phyloP scores from a whole-genome alignment of 2,797 vertebrate genomes.

The Fistularia tabacaria region DNA sequence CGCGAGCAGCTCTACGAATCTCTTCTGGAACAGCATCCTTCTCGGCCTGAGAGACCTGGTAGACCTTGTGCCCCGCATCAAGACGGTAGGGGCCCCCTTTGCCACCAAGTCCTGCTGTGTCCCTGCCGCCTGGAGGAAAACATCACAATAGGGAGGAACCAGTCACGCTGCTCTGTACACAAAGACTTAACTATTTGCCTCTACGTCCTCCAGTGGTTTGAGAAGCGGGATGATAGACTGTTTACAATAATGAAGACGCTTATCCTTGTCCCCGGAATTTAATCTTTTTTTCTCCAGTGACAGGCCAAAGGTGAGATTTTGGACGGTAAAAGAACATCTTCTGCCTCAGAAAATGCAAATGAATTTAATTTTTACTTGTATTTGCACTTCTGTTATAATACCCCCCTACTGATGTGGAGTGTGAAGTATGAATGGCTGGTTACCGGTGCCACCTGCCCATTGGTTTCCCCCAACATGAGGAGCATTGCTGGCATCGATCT shows the following conservation, averaged over 20 bases:
- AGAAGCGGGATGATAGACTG: too few relatives aligned
- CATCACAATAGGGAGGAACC: background rate
- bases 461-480: slow-evolving; percentile 94
- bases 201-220: too few relatives aligned
- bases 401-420: too few relatives aligned
- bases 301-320: too few relatives aligned
- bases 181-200: background rate
- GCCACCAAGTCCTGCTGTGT: slow-evolving; percentile 93
- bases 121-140: slow-evolving; percentile 84
- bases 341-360: too few relatives aligned
- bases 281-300: too few relatives aligned
- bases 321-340: too few relatives aligned
- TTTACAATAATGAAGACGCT: too few relatives aligned
- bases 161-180: background rate
- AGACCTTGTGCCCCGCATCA: slow-evolving; percentile 88
- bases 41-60: slow-evolving; percentile 90
- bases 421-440: background rate
- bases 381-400: too few relatives aligned
- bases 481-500: slow-evolving; percentile 81
- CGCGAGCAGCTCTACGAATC: slow-evolving; percentile 87
- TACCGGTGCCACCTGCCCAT: slow-evolving; percentile 96
- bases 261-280: too few relatives aligned
- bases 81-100: slow-evolving; percentile 94
- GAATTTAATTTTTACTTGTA: too few relatives aligned
- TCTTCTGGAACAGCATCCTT: slow-evolving; percentile 94